Percentiles rank a stretch among this genome's conserved stretches.
Evolutionary conservation across 2,797 vertebrate genomes (phyloP).

Genomic region (Periophthalmus magnuspinnatus): DNA sequence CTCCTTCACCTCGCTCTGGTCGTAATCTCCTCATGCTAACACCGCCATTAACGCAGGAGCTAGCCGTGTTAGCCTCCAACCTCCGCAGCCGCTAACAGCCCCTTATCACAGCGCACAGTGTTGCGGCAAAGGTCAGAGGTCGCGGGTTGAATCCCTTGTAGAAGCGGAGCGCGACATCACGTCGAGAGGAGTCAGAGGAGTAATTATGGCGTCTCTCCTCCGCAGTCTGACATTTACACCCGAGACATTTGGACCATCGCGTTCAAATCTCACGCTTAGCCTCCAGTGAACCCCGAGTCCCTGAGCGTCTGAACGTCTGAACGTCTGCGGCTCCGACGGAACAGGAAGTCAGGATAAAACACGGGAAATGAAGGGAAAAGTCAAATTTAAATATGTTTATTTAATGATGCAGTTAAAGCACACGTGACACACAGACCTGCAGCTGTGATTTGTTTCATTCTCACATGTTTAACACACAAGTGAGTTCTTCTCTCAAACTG

Average conservation of each 20-base stretch:
- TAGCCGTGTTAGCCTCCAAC: background rate
- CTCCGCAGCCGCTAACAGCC: background rate
- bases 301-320: background rate
- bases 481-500: too few relatives aligned
- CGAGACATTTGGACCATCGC: conserved; percentile 67
- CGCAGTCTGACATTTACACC: conserved; percentile 66
- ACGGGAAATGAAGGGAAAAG: too few relatives aligned
- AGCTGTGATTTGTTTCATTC: too few relatives aligned
- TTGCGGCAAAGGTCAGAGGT: background rate
- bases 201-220: conserved; percentile 70
- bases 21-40: background rate
- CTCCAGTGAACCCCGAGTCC: conserved; percentile 36
- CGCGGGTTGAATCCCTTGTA: conserved; percentile 7
- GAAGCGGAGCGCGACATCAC: too few relatives aligned
- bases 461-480: too few relatives aligned
- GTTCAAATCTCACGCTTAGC: conserved; percentile 52
- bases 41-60: background rate
- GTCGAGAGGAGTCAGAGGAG: conserved; percentile 45
- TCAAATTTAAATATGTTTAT: too few relatives aligned
- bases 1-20: background rate
- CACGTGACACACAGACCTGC: too few relatives aligned
- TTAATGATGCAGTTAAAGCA: too few relatives aligned
- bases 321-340: too few relatives aligned
- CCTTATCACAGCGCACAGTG: background rate
- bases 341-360: too few relatives aligned